These are phyloP conservation scores for Phycodurus eques DNA, from an alignment of 2,113 vertebrate species.

Conservation along the genomic window DNA sequence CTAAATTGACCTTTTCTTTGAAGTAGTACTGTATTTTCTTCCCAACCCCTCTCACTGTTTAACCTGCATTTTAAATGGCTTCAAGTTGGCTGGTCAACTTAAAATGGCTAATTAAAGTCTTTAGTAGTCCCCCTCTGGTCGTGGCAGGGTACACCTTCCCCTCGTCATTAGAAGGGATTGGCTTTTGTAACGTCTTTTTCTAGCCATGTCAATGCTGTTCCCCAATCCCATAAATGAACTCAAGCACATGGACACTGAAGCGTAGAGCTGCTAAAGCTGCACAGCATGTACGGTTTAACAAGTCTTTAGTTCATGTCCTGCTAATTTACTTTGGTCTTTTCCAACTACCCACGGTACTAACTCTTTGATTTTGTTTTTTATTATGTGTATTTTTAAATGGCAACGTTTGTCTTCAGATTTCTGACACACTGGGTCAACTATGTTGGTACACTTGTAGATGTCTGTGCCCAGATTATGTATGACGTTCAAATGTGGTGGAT, in stretches of 20 bases:
- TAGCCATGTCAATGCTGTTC: slow-evolving; percentile 43
- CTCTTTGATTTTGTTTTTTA: slow-evolving; percentile 53
- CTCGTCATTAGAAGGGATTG: slow-evolving; percentile 40
- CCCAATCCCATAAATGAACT: slow-evolving; percentile 52
- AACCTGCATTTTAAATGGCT: slow-evolving; percentile 62
- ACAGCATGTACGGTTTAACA: slow-evolving; percentile 57
- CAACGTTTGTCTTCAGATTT: slow-evolving; percentile 55
- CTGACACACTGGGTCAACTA: slow-evolving; percentile 53
- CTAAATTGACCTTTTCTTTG: slow-evolving; percentile 39
- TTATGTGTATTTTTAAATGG: slow-evolving; percentile 64
- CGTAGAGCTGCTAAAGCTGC: slow-evolving; percentile 58
- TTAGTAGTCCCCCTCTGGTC: slow-evolving; percentile 51
- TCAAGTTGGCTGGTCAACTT: slow-evolving; percentile 72
- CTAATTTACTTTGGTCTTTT: slow-evolving; percentile 51
- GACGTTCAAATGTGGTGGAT: slow-evolving; percentile 61
- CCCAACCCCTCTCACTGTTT: slow-evolving; percentile 33
- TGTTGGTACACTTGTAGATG: slow-evolving; percentile 60
- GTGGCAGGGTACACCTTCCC: slow-evolving; percentile 58
- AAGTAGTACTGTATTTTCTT: slow-evolving; percentile 59
- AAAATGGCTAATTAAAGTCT: slow-evolving; percentile 35
- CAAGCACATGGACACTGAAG: slow-evolving; percentile 57
- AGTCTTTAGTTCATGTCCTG: slow-evolving; percentile 58
- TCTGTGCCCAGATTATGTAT: slow-evolving; percentile 51
- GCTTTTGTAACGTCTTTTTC: slow-evolving; percentile 59
- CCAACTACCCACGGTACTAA: slow-evolving; percentile 67